A percentile compares a stretch with the other conserved stretches of the same genome.
Conservation (phyloP, 2,797 vertebrate species). For the Synaphobranchus kaupii region DNA sequence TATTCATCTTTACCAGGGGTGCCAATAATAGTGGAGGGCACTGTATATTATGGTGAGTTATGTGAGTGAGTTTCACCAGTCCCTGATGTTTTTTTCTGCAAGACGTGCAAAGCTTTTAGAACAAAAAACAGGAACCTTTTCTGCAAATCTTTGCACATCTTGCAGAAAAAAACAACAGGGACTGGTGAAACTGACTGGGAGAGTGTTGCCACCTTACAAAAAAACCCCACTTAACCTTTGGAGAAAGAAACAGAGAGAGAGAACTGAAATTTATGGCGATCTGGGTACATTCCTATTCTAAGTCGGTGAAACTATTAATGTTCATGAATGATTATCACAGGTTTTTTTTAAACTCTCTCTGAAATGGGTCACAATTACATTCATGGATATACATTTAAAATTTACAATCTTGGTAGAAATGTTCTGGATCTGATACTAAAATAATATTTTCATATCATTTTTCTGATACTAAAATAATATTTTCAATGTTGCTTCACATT, state of each 20-base stretch:
- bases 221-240: neutral
- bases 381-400: no score
- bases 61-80: no score
- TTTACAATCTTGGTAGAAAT: no score
- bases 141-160: constrained; percentile 4
- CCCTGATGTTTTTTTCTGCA: no score
- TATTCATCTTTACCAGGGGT: no score
- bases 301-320: neutral
- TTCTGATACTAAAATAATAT: no score
- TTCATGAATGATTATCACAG: neutral
- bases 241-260: neutral
- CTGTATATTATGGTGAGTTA: no score
- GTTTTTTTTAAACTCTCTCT: neutral
- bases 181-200: neutral
- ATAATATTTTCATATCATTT: no score
- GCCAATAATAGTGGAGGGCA: no score
- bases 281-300: constrained; percentile 3
- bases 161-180: neutral
- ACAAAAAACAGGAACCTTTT: neutral
- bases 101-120: neutral
- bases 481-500: no score
- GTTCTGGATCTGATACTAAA: no score
- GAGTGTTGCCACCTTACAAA: neutral
- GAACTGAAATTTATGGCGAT: neutral
- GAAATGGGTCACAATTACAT: neutral